phyloP scores from a whole-genome alignment of 2,113 vertebrate genomes.

The Cichladusa arquata region DNA sequence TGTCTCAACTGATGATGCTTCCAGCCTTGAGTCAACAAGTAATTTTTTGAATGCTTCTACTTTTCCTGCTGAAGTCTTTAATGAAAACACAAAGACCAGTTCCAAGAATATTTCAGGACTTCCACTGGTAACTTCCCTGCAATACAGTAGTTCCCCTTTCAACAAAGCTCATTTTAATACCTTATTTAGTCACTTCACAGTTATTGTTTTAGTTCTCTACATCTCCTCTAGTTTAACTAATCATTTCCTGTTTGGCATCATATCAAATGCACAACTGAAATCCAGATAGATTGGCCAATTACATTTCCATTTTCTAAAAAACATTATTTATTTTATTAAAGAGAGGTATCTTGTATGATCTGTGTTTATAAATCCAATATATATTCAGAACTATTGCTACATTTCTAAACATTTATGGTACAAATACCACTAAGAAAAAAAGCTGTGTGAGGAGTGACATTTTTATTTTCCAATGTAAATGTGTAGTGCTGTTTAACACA shows the following conservation, averaged over 20 bases:
- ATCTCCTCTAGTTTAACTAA: background rate
- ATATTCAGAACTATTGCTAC: background rate
- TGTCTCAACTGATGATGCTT: background rate
- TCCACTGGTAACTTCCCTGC: background rate
- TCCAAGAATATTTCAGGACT: constrained; percentile 14
- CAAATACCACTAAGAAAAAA: background rate
- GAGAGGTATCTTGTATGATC: background rate
- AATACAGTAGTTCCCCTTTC: background rate
- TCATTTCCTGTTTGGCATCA: background rate
- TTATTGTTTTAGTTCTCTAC: background rate
- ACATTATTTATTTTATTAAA: background rate
- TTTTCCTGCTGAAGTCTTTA: background rate
- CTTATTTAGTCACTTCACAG: constrained; percentile 10
- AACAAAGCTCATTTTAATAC: constrained; percentile 11
- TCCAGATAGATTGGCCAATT: background rate
- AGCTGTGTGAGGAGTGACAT: background rate
- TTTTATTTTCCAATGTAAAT: background rate
- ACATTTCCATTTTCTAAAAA: background rate
- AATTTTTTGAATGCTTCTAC: background rate
- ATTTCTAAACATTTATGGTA: background rate
- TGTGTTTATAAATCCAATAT: background rate
- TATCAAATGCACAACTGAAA: background rate
- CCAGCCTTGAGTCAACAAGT: background rate
- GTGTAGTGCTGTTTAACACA: background rate
- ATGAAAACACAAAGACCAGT: background rate